These are phyloP conservation scores for Porites rus DNA, from an alignment of 92 coral and sea anemone species.

Conservation along the genomic window DNA sequence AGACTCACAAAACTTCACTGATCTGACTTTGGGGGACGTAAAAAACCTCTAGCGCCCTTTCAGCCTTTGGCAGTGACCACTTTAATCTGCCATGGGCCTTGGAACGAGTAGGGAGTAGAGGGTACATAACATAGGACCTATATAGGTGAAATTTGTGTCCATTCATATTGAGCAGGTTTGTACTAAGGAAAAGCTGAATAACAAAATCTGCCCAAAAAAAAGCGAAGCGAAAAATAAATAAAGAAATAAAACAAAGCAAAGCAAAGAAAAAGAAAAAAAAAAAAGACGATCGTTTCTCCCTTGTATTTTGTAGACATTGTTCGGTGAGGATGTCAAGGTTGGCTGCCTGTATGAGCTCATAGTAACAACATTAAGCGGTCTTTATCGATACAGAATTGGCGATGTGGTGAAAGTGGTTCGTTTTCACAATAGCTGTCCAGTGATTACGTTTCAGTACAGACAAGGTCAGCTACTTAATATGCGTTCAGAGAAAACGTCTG, in stretches of 20 bases:
- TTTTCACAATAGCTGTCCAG: constrained; percentile 55
- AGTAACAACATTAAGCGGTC: constrained; percentile 55
- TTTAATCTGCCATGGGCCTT: too few relatives aligned
- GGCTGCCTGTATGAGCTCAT: constrained; percentile 51
- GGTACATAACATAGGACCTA: too few relatives aligned
- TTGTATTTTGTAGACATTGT: constrained; percentile 39
- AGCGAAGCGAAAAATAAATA: too few relatives aligned
- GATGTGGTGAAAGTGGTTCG: constrained; percentile 60
- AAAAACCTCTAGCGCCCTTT: too few relatives aligned
- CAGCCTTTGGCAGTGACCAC: too few relatives aligned
- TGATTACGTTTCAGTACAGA: constrained; percentile 59
- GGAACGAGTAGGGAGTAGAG: too few relatives aligned
- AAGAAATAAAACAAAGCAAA: not conserved
- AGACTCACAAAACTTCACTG: too few relatives aligned
- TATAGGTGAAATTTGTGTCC: too few relatives aligned
- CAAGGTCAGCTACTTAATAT: constrained; percentile 64
- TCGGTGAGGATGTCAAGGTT: constrained; percentile 49
- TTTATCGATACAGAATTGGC: constrained; percentile 66
- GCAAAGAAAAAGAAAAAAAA: not conserved
- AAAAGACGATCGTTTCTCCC: not conserved
- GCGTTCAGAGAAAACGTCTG: constrained; percentile 64
- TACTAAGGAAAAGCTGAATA: too few relatives aligned
- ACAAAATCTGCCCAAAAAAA: too few relatives aligned
- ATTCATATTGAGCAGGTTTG: too few relatives aligned
- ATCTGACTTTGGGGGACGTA: too few relatives aligned